Evolutionary conservation across 2,888 invertebrate species (phyloP).

Genomic region (Eristalinus sepulchralis): DNA sequence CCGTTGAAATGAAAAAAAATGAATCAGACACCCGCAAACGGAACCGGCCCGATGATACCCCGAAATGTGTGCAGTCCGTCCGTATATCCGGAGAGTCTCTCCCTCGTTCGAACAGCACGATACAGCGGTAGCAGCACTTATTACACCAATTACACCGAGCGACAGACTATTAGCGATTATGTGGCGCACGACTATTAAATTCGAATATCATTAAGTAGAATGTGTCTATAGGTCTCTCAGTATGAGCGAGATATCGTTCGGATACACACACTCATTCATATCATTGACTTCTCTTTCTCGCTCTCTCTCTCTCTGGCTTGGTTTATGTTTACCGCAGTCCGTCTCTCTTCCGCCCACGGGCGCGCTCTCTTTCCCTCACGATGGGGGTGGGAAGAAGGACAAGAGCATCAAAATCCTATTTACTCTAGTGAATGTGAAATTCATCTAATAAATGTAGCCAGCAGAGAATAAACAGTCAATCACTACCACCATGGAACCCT

Average conservation of each 20-base stretch:
- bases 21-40: slow-evolving; percentile 26
- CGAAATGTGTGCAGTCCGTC: neutral
- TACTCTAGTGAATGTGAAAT: slow-evolving; percentile 55
- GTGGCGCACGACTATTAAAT: slow-evolving; percentile 72
- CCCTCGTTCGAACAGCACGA: slow-evolving; percentile 1
- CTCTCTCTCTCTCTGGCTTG: slow-evolving; percentile 14
- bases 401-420: slow-evolving; percentile 50
- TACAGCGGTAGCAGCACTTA: slow-evolving; percentile 43
- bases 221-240: slow-evolving; percentile 31
- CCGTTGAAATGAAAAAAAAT: neutral
- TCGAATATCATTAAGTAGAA: slow-evolving; percentile 69
- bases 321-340: slow-evolving; percentile 9
- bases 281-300: slow-evolving; percentile 27
- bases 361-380: neutral
- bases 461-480: slow-evolving; percentile 56
- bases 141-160: slow-evolving; percentile 70
- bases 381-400: slow-evolving; percentile 7
- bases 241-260: slow-evolving; percentile 46
- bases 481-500: slow-evolving; percentile 42
- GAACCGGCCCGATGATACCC: neutral
- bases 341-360: slow-evolving; percentile 19
- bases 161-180: slow-evolving; percentile 71
- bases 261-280: neutral
- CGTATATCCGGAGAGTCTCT: neutral
- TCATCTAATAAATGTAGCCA: slow-evolving; percentile 71